These are phyloP conservation scores for Furnarius figulus DNA, from an alignment of 2,113 vertebrate genomes.

Conservation along the genomic window DNA sequence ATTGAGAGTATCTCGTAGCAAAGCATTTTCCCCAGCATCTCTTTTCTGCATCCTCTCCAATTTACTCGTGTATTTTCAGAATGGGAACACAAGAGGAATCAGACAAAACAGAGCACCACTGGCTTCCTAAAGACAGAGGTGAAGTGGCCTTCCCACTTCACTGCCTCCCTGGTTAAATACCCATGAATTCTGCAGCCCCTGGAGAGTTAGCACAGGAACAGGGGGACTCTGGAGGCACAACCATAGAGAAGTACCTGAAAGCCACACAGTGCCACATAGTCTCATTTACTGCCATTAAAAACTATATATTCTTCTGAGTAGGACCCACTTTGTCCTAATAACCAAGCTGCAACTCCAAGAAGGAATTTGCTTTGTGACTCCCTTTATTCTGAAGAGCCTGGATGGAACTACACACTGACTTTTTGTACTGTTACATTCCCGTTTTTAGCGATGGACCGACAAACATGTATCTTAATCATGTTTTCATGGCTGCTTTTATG, in stretches of 20 bases:
- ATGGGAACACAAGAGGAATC: background rate
- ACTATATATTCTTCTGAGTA: background rate
- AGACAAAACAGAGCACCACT: background rate
- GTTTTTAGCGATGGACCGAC: background rate
- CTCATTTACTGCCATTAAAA: background rate
- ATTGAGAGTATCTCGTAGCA: background rate
- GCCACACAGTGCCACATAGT: background rate
- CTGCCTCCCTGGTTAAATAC: background rate
- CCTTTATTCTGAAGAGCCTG: background rate
- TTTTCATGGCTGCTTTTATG: constrained; percentile 36
- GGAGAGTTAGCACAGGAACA: background rate
- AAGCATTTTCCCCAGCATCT: background rate
- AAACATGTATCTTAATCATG: constrained; percentile 22
- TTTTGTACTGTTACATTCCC: background rate
- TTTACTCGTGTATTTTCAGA: background rate
- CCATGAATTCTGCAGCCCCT: background rate
- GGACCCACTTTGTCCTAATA: background rate
- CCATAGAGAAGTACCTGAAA: background rate
- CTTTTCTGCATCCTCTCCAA: background rate
- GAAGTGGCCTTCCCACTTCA: background rate
- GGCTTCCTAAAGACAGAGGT: background rate
- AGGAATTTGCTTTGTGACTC: background rate
- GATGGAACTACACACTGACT: background rate
- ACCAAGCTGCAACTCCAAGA: background rate
- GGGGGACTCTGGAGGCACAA: background rate